phyloP scores from a whole-genome alignment of 2,797 vertebrate species.

The Characodon lateralis region DNA sequence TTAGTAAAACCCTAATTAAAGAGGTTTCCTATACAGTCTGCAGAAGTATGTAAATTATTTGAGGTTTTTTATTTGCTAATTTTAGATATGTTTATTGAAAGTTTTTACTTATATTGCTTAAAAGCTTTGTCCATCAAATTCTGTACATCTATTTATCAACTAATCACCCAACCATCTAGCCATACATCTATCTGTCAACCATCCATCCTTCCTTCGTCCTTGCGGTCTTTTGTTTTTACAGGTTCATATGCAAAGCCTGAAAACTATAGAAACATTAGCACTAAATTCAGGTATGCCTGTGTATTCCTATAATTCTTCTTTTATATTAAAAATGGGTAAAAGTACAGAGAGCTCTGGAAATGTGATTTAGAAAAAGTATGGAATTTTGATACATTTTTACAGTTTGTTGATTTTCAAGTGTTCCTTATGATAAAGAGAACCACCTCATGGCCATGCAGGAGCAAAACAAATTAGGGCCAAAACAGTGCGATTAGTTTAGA shows the following conservation, averaged over 20 bases:
- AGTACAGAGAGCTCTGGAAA: neutral
- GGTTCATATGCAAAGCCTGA: neutral
- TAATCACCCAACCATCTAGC: neutral
- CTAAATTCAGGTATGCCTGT: neutral
- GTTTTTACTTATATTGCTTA: neutral
- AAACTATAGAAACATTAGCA: neutral
- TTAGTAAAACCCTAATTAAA: slow-evolving; percentile 3
- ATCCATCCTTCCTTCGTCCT: slow-evolving; percentile 2
- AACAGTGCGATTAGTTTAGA: neutral
- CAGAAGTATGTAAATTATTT: neutral
- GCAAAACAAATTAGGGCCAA: neutral
- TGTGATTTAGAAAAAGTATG: neutral
- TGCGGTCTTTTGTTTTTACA: slow-evolving; percentile 1
- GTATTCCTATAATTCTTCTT: neutral
- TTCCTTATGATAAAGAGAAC: neutral
- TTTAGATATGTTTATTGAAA: neutral
- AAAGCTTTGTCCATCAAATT: neutral
- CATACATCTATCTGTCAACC: neutral
- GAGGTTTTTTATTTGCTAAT: neutral
- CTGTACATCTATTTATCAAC: neutral
- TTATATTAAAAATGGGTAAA: neutral
- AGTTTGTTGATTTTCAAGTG: neutral
- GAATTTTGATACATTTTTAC: neutral
- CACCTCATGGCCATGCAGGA: neutral
- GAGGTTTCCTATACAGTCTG: neutral